phyloP scores from a whole-genome alignment of 2,888 invertebrate species.

The Hetaerina titia region DNA sequence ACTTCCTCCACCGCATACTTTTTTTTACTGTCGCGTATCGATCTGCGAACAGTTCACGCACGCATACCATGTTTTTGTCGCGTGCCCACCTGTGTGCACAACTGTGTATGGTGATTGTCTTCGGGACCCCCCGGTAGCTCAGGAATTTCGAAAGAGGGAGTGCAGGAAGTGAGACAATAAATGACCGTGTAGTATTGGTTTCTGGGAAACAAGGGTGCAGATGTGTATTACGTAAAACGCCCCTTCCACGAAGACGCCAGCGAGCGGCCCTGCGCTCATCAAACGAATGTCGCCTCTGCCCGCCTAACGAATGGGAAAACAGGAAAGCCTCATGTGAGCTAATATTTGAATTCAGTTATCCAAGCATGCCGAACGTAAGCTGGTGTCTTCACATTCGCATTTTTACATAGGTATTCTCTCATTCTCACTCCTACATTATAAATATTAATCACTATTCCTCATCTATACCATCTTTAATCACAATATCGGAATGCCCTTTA shows the following conservation, averaged over 20 bases:
- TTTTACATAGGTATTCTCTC: no score
- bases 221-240: not conserved
- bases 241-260: not conserved
- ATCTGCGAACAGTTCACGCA: not conserved
- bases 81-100: not conserved
- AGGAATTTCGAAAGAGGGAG: not conserved
- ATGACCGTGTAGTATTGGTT: not conserved
- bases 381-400: no score
- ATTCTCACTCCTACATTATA: no score
- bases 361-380: no score
- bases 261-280: not conserved
- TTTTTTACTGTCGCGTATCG: not conserved
- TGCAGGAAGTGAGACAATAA: not conserved
- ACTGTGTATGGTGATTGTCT: not conserved
- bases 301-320: not conserved
- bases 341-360: no score
- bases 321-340: no score
- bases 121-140: not conserved
- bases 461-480: no score
- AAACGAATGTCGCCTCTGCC: not conserved
- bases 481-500: no score
- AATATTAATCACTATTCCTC: no score
- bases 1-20: not conserved
- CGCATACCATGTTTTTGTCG: not conserved
- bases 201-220: not conserved